phyloP scores from a whole-genome alignment of 2,113 vertebrate genomes.

The Lepisosteus osseus region DNA sequence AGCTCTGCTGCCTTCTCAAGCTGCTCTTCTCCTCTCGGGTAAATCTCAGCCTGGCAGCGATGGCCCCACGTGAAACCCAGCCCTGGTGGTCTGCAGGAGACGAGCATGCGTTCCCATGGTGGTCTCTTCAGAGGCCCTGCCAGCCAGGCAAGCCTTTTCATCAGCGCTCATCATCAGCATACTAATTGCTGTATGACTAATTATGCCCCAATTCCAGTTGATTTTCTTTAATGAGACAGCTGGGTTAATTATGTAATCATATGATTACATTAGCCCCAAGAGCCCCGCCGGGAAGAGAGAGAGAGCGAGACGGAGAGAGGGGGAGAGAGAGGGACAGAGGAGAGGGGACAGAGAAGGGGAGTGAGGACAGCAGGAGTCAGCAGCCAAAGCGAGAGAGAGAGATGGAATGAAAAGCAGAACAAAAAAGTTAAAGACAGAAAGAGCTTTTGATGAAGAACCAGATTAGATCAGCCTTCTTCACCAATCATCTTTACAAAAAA shows the following conservation, averaged over 20 bases:
- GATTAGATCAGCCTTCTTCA: too few species aligned
- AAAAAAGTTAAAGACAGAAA: not conserved
- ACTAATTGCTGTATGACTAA: conserved; percentile 88
- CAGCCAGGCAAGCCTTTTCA: conserved; percentile 68
- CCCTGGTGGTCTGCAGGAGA: not conserved
- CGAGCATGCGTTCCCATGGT: conserved; percentile 45
- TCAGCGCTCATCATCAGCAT: conserved; percentile 78
- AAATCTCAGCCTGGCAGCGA: not conserved
- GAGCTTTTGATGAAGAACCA: too few species aligned
- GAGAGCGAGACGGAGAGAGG: conserved; percentile 3
- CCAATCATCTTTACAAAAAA: too few species aligned
- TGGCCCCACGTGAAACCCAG: not conserved
- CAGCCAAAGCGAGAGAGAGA: not conserved
- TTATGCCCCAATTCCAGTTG: conserved; percentile 88
- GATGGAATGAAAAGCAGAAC: not conserved
- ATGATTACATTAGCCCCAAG: conserved; percentile 83
- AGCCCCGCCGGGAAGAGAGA: conserved; percentile 61
- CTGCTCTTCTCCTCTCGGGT: too few species aligned
- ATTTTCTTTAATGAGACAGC: conserved; percentile 90
- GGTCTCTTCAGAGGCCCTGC: conserved; percentile 64
- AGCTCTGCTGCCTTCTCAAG: too few species aligned
- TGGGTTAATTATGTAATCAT: conserved; percentile 92
- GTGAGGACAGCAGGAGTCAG: not conserved
- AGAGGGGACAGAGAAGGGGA: not conserved
- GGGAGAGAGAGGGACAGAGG: not conserved